Evolutionary conservation across 2,797 vertebrate species (phyloP).

Genomic region (Sebastes melanostomus): DNA sequence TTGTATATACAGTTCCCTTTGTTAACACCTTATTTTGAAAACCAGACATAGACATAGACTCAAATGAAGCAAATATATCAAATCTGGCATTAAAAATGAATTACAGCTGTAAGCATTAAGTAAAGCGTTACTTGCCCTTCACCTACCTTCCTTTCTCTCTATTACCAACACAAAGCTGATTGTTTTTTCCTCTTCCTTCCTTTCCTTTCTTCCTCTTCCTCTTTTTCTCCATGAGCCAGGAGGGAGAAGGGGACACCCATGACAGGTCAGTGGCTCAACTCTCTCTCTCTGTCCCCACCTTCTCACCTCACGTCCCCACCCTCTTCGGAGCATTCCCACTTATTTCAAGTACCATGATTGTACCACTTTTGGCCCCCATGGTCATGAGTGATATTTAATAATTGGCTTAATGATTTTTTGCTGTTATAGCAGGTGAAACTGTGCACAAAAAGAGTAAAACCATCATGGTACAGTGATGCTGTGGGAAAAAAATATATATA

Average conservation of each 20-base stretch:
- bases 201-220: slow-evolving; percentile 29
- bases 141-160: slow-evolving; percentile 3
- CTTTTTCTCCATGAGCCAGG: slow-evolving; percentile 88
- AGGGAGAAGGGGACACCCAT: slow-evolving; percentile 93
- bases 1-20: too few species aligned
- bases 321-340: neutral
- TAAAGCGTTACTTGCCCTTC: neutral
- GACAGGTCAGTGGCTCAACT: slow-evolving; percentile 91
- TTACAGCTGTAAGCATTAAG: too few species aligned
- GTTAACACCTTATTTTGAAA: too few species aligned
- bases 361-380: neutral
- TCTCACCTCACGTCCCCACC: neutral
- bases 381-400: neutral
- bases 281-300: slow-evolving; percentile 33
- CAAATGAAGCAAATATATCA: too few species aligned
- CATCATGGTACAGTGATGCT: neutral
- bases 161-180: slow-evolving; percentile 26
- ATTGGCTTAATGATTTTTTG: neutral
- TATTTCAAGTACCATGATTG: neutral
- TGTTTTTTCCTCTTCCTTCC: slow-evolving; percentile 24
- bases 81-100: neutral
- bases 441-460: neutral
- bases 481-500: neutral
- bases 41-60: too few species aligned
- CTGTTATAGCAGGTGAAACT: neutral